These are phyloP conservation scores for Dendrolimus houi DNA, from an alignment of 2,888 invertebrate species.

Conservation along the genomic window DNA sequence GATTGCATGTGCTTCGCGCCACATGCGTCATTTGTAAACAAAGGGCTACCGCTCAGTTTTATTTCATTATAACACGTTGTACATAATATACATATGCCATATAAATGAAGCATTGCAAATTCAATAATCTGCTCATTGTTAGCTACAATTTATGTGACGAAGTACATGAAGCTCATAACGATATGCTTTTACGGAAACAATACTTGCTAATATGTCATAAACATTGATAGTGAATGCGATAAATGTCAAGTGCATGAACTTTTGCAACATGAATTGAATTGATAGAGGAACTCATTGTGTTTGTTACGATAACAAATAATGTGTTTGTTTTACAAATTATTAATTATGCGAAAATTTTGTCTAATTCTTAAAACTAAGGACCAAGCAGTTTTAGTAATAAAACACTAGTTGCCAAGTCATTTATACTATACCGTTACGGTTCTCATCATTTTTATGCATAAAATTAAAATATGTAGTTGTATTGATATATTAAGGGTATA, in stretches of 20 bases:
- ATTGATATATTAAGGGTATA: background rate
- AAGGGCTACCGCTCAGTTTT: conserved; percentile 63
- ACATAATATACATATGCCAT: conserved; percentile 20
- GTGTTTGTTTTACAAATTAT: no score
- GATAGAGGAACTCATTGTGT: conserved; percentile 11
- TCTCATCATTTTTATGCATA: no score
- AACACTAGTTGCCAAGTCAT: no score
- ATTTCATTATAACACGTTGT: conserved; percentile 47
- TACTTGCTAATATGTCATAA: conserved; percentile 13
- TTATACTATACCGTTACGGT: no score
- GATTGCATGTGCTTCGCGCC: conserved; percentile 60
- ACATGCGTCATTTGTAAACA: conserved; percentile 74
- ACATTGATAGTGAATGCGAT: conserved; percentile 21
- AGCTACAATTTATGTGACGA: background rate
- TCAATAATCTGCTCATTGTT: background rate
- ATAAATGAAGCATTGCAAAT: conserved; percentile 6
- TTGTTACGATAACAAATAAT: no score
- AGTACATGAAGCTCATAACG: background rate
- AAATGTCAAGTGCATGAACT: conserved; percentile 37
- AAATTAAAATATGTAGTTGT: no score
- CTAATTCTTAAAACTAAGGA: no score
- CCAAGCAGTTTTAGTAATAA: no score
- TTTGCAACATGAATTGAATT: conserved; percentile 18
- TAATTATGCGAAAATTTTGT: no score
- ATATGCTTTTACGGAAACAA: conserved; percentile 10